These are phyloP conservation scores for Epinephelus coioides DNA, from an alignment of 2,797 vertebrate species.

Conservation along the genomic window DNA sequence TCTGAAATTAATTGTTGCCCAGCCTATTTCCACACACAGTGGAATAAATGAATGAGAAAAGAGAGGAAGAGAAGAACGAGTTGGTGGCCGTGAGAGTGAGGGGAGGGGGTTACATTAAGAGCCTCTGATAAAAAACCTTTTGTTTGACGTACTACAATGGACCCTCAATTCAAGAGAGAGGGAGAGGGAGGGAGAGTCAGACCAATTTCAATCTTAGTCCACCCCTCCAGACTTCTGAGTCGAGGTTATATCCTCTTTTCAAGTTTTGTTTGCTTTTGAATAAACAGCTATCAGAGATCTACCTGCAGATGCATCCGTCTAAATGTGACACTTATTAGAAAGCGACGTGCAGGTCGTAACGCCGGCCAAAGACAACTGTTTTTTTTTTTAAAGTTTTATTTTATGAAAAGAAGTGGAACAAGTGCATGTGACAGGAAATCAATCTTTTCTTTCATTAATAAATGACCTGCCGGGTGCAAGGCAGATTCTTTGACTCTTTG, in stretches of 20 bases:
- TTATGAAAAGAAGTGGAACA: constrained; percentile 11
- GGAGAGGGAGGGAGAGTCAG: constrained; percentile 57
- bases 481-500: constrained; percentile 33
- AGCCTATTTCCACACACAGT: constrained; percentile 99
- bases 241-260: constrained; percentile 73
- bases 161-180: constrained; percentile 78
- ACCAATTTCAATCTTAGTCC: constrained; percentile 81
- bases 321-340: constrained; percentile 36
- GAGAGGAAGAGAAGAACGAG: constrained; percentile 81
- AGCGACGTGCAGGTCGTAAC: neutral
- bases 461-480: constrained; percentile 39
- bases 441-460: constrained; percentile 58
- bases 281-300: constrained; percentile 66
- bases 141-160: constrained; percentile 88
- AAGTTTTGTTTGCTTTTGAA: constrained; percentile 75
- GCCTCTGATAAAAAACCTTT: constrained; percentile 87
- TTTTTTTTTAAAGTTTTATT: too few species aligned
- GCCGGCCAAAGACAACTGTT: constrained; percentile 9
- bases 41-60: constrained; percentile 99
- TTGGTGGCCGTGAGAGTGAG: constrained; percentile 82
- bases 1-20: constrained; percentile 99
- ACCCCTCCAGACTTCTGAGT: constrained; percentile 73
- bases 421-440: constrained; percentile 52
- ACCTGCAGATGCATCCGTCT: constrained; percentile 40
- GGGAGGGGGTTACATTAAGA: constrained; percentile 84